These are phyloP conservation scores for Adelphocoris suturalis DNA, from an alignment of 2,888 invertebrate genomes.

Conservation along the genomic window DNA sequence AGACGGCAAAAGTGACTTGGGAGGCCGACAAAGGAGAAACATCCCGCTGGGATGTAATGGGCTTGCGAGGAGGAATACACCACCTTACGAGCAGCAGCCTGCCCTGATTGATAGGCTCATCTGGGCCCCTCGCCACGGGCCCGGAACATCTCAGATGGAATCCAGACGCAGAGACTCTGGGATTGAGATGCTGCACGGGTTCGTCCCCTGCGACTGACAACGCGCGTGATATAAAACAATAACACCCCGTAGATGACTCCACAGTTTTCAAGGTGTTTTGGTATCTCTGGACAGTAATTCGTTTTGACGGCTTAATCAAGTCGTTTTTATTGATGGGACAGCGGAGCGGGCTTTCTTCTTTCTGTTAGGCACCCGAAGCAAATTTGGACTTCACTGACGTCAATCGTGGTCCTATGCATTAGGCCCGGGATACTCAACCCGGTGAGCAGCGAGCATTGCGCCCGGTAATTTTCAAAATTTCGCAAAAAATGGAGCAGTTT, in stretches of 20 bases:
- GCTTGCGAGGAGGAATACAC: constrained; percentile 6
- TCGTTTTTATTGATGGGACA: constrained; percentile 58
- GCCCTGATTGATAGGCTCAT: constrained; percentile 66
- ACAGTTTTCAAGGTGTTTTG: constrained; percentile 11
- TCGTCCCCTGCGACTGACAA: not conserved
- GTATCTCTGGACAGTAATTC: constrained; percentile 58
- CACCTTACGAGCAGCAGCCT: constrained; percentile 17
- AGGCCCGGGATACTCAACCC: too few relatives aligned
- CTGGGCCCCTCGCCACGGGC: not conserved
- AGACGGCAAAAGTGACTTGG: constrained; percentile 48
- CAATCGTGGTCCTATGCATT: too few relatives aligned
- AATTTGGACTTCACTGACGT: too few relatives aligned
- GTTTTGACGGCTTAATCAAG: constrained; percentile 66
- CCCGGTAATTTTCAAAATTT: too few relatives aligned
- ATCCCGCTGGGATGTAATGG: constrained; percentile 18
- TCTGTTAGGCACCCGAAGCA: not conserved
- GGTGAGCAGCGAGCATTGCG: too few relatives aligned
- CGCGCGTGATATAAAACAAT: constrained; percentile 61
- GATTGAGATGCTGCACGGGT: not conserved
- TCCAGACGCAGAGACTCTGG: not conserved
- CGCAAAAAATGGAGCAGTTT: too few relatives aligned
- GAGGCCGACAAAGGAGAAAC: constrained; percentile 44
- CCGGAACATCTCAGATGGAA: not conserved
- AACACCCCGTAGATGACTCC: constrained; percentile 54
- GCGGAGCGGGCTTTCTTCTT: not conserved